A percentile compares a stretch with the other conserved stretches of the same genome.
Conservation (phyloP, 2,113 vertebrate species). For the Glaucidium brasilianum region DNA sequence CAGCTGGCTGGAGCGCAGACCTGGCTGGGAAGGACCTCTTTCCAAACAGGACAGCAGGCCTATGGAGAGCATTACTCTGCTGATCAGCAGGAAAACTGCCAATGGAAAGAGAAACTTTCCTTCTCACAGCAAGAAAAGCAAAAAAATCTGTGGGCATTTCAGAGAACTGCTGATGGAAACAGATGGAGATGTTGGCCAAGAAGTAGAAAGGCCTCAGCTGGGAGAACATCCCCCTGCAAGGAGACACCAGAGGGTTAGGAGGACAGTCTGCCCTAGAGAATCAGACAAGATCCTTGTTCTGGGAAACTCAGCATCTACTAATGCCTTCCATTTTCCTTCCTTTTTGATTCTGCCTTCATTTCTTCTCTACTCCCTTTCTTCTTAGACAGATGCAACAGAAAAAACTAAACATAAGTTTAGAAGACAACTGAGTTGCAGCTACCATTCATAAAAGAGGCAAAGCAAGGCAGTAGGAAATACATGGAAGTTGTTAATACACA, state of each 20-base stretch:
- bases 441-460: not conserved
- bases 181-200: conserved; percentile 25
- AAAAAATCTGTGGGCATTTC: not conserved
- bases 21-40: conserved; percentile 36
- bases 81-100: conserved; percentile 42
- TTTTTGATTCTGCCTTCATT: not conserved
- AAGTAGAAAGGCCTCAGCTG: not conserved
- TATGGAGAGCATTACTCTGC: conserved; percentile 62
- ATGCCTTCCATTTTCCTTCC: not conserved
- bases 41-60: conserved; percentile 47
- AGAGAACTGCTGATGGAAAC: conserved; percentile 46
- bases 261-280: not conserved
- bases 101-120: conserved; percentile 56
- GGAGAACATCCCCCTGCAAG: not conserved
- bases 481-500: not conserved
- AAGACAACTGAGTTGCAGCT: not conserved
- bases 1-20: conserved; percentile 6
- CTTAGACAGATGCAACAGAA: not conserved
- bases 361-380: not conserved
- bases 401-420: not conserved
- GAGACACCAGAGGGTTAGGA: not conserved
- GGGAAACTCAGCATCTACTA: not conserved
- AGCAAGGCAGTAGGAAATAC: not conserved
- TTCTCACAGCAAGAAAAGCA: conserved; percentile 29
- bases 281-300: not conserved